phyloP scores from a whole-genome alignment of 2,888 invertebrate species.

The Dryadula phaetusa region DNA sequence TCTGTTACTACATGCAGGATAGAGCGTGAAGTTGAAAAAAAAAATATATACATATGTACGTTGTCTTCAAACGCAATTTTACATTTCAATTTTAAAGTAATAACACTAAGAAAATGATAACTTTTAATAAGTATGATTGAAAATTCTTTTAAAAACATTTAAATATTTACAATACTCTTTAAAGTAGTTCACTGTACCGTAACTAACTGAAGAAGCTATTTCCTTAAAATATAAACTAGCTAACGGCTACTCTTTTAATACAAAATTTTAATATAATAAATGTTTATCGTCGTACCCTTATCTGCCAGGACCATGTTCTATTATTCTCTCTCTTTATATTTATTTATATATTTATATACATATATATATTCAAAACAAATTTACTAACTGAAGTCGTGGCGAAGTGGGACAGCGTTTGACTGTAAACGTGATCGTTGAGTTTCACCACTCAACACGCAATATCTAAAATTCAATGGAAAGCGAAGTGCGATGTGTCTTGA shows the following conservation, averaged over 20 bases:
- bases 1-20: not conserved
- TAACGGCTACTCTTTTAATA: not conserved
- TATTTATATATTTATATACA: not conserved
- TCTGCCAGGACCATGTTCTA: not conserved
- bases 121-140: not conserved
- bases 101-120: not conserved
- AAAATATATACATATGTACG: too few species aligned
- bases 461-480: too few species aligned
- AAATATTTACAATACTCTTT: slow-evolving; percentile 1
- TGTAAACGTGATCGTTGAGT: too few species aligned
- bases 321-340: not conserved
- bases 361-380: not conserved
- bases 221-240: not conserved
- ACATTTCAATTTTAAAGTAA: not conserved
- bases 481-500: too few species aligned
- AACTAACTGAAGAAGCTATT: slow-evolving; percentile 3
- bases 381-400: too few species aligned
- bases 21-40: too few species aligned
- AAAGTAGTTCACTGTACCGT: not conserved
- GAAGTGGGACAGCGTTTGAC: too few species aligned
- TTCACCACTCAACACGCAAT: too few species aligned
- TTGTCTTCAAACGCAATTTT: too few species aligned
- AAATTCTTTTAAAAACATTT: not conserved
- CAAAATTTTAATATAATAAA: not conserved
- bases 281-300: not conserved